Conservation (phyloP, 2,888 invertebrate genomes). For the Notodonta ziczac region DNA sequence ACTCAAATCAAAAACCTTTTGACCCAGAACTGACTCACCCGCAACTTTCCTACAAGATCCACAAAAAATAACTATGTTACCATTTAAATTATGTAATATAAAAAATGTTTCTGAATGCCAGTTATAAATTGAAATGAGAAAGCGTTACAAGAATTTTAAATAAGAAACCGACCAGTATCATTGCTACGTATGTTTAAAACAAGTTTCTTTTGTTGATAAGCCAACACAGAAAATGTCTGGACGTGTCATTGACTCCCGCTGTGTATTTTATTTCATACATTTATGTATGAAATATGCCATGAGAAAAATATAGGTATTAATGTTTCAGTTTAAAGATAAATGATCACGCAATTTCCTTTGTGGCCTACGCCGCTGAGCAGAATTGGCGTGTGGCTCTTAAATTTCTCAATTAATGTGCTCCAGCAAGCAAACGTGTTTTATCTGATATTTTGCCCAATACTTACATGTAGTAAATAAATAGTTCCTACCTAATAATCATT, state of each 20-base stretch:
- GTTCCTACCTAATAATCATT: not conserved
- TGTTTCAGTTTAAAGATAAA: not conserved
- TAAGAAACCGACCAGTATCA: constrained; percentile 58
- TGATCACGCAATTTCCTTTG: constrained; percentile 1
- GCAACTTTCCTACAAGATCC: constrained; percentile 22
- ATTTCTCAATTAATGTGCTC: not conserved
- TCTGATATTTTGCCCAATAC: constrained; percentile 2
- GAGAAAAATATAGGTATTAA: not conserved
- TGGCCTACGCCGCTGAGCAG: not conserved
- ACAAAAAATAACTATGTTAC: constrained; percentile 35
- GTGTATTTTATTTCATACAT: constrained; percentile 39
- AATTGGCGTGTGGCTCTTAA: not conserved
- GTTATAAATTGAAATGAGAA: constrained; percentile 70
- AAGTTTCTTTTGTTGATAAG: constrained; percentile 78
- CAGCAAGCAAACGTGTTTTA: constrained; percentile 3
- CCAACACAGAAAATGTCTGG: constrained; percentile 59
- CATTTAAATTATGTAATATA: constrained; percentile 46
- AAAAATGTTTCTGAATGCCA: constrained; percentile 43
- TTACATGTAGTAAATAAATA: not conserved
- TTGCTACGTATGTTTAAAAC: constrained; percentile 67
- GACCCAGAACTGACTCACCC: constrained; percentile 6
- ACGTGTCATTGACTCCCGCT: constrained; percentile 64
- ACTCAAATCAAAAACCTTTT: not conserved
- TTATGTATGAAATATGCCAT: constrained; percentile 7
- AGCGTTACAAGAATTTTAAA: constrained; percentile 72